Evolutionary conservation across 2,888 invertebrate species (phyloP).

Genomic region (Melanchra persicariae): DNA sequence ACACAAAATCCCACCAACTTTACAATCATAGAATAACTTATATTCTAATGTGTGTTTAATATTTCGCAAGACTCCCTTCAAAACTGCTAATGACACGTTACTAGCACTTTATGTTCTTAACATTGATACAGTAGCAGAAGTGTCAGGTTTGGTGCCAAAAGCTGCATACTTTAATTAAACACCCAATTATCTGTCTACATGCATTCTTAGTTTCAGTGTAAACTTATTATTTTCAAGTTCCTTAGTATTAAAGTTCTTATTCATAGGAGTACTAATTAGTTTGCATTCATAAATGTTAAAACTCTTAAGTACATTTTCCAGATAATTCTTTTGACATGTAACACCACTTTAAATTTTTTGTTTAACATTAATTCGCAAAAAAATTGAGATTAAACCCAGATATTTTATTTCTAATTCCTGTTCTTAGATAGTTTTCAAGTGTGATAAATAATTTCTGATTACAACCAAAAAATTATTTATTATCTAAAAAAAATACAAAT

Average conservation of each 20-base stretch:
- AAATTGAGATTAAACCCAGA: too few relatives aligned
- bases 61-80: slow-evolving; percentile 3
- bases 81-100: not conserved
- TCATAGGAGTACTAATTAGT: slow-evolving; percentile 44
- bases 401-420: too few relatives aligned
- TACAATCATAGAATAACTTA: not conserved
- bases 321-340: slow-evolving; percentile 29
- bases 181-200: slow-evolving; percentile 46
- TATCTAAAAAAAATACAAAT: too few relatives aligned
- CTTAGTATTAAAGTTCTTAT: slow-evolving; percentile 51
- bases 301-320: slow-evolving; percentile 43
- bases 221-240: slow-evolving; percentile 18
- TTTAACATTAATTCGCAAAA: too few relatives aligned
- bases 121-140: too few relatives aligned
- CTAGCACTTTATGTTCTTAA: too few relatives aligned
- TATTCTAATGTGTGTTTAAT: slow-evolving; percentile 1
- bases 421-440: too few relatives aligned
- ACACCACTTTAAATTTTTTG: too few relatives aligned
- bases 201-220: not conserved
- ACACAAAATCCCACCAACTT: too few relatives aligned
- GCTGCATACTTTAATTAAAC: not conserved
- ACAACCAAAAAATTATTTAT: too few relatives aligned
- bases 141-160: too few relatives aligned
- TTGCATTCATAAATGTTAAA: slow-evolving; percentile 57
- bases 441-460: too few relatives aligned